phyloP scores from a whole-genome alignment of 30 jellyfish, hydroid and myxozoan genomes.

The Mastigias papua region DNA sequence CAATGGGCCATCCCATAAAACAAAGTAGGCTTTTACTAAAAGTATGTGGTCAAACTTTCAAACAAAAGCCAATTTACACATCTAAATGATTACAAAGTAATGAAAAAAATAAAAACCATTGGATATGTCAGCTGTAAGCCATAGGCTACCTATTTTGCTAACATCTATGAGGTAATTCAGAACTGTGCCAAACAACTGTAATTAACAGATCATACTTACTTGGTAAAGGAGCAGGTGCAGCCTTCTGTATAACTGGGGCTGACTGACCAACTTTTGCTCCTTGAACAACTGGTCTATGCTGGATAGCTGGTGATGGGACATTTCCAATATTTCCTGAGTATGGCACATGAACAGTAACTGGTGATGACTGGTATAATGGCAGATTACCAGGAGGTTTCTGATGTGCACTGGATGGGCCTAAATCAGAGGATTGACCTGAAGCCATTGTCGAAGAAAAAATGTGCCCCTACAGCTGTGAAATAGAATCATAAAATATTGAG shows the following conservation, averaged over 20 bases:
- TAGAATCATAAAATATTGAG: too few relatives aligned
- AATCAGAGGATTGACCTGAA: slow-evolving; percentile 30
- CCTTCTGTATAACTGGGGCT: slow-evolving; percentile 42
- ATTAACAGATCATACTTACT: background rate
- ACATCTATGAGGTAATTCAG: background rate
- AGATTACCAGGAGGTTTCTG: slow-evolving; percentile 25
- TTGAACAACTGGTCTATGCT: slow-evolving; percentile 35
- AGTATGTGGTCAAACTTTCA: too few relatives aligned
- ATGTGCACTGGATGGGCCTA: slow-evolving; percentile 13
- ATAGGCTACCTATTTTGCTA: too few relatives aligned
- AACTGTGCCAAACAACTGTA: background rate
- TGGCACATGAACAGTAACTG: slow-evolving; percentile 55
- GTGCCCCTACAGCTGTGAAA: background rate
- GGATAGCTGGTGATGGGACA: slow-evolving; percentile 31
- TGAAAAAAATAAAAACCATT: too few relatives aligned
- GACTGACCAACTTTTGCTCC: slow-evolving; percentile 55
- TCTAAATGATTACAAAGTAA: too few relatives aligned
- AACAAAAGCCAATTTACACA: too few relatives aligned
- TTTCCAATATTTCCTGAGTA: slow-evolving; percentile 19
- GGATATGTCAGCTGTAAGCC: too few relatives aligned
- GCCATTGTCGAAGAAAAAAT: slow-evolving; percentile 8
- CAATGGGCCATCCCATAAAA: too few relatives aligned
- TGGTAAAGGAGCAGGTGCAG: slow-evolving; percentile 42
- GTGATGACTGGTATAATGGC: slow-evolving; percentile 36
- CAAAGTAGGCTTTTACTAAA: too few relatives aligned